Conservation (phyloP, 1,140 invertebrate species). For the Leptinotarsa defecta region DNA sequence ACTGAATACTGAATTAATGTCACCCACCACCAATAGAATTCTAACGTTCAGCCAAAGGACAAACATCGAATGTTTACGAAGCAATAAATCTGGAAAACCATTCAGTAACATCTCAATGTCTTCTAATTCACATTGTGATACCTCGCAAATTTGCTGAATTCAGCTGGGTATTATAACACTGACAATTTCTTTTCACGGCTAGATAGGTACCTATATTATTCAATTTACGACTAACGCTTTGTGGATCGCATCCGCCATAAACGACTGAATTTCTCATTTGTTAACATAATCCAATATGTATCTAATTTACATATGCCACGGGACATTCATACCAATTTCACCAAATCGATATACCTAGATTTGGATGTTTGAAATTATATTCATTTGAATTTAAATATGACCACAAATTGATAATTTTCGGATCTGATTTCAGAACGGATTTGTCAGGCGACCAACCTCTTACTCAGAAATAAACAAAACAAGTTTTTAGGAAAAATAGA, state of each 20-base stretch:
- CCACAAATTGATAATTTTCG: neutral
- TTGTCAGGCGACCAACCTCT: too few relatives aligned
- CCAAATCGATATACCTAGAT: neutral
- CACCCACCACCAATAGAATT: too few relatives aligned
- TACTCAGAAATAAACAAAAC: too few relatives aligned
- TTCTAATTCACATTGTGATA: neutral
- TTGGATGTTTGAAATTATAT: neutral
- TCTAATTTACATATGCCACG: slow-evolving; percentile 1
- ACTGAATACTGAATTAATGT: neutral
- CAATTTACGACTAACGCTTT: neutral
- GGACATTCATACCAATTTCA: neutral
- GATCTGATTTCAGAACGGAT: too few relatives aligned
- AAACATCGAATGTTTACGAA: neutral
- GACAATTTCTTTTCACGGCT: neutral
- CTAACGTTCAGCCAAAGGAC: too few relatives aligned
- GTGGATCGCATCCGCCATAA: neutral
- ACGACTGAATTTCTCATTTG: neutral
- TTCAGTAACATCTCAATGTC: neutral
- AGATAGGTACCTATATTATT: neutral
- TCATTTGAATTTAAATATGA: neutral
- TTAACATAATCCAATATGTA: slow-evolving; percentile 9
- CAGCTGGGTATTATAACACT: neutral
- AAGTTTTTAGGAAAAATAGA: too few relatives aligned
- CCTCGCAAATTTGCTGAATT: neutral
- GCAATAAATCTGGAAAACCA: neutral